Evolutionary conservation across 2,113 vertebrate species (phyloP).

Genomic region (Pontoporia blainvillei): DNA sequence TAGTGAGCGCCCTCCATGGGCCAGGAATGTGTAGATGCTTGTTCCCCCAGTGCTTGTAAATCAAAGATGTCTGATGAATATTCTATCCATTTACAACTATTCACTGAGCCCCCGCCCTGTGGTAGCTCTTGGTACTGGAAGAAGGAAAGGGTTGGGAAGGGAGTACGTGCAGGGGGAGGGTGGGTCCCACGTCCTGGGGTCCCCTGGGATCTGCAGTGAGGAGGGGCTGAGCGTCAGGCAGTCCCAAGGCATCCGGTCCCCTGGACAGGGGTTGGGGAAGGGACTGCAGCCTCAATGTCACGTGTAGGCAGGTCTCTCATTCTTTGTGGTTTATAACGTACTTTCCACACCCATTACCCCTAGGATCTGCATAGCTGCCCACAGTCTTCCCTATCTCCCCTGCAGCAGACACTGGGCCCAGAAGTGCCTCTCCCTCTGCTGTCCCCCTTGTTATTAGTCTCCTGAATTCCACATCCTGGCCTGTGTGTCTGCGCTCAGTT

Average conservation of each 20-base stretch:
- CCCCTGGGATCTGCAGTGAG: background rate
- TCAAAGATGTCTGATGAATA: background rate
- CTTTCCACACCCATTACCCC: background rate
- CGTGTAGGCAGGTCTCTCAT: background rate
- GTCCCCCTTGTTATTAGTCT: background rate
- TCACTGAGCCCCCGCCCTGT: fast-evolving
- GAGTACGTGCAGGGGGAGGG: fast-evolving
- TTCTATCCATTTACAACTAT: background rate
- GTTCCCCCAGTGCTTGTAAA: background rate
- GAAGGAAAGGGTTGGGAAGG: too few relatives aligned
- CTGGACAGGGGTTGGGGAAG: background rate
- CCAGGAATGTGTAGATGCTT: fast-evolving
- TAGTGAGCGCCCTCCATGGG: too few relatives aligned
- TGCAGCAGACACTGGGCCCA: background rate
- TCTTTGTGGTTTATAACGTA: background rate
- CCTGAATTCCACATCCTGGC: too few relatives aligned
- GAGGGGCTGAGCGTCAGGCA: background rate
- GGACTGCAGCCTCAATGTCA: background rate
- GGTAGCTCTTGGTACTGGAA: background rate
- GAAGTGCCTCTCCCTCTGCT: background rate
- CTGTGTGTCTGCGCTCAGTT: background rate
- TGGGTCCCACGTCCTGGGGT: background rate
- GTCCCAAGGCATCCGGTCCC: fast-evolving
- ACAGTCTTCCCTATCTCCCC: fast-evolving
- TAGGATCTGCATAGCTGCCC: background rate